phyloP scores from a whole-genome alignment of 2,888 invertebrate species.

The Alitta virens region DNA sequence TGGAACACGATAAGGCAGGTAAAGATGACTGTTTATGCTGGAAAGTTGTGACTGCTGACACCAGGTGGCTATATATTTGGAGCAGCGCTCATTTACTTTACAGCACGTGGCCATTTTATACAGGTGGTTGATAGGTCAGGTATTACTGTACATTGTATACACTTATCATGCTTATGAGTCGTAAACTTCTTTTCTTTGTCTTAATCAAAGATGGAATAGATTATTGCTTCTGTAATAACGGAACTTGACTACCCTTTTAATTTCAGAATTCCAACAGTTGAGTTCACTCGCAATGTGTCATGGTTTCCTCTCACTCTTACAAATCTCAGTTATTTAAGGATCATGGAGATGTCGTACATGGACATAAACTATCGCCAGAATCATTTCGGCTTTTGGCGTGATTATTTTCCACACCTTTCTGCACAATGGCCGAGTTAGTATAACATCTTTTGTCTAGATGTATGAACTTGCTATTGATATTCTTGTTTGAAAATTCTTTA shows the following conservation, averaged over 20 bases:
- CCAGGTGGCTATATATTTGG: no score
- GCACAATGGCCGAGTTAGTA: constrained; percentile 41
- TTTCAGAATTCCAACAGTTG: constrained; percentile 28
- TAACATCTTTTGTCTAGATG: not conserved
- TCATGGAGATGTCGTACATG: constrained; percentile 44
- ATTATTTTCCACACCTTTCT: constrained; percentile 47
- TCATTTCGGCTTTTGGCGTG: constrained; percentile 52
- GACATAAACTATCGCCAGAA: constrained; percentile 48
- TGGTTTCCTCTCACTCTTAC: constrained; percentile 46
- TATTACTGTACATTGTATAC: no score
- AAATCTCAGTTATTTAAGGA: constrained; percentile 51
- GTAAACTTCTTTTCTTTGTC: not conserved
- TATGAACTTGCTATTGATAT: not conserved
- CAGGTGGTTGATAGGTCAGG: no score
- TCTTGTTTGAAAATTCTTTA: not conserved
- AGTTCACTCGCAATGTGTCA: constrained; percentile 39
- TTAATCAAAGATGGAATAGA: not conserved
- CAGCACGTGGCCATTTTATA: no score
- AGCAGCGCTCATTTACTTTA: no score
- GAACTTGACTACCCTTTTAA: not conserved
- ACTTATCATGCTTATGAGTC: not conserved
- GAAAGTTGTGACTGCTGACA: no score
- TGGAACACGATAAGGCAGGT: no score
- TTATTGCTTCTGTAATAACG: not conserved
- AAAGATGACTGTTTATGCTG: no score